Evolutionary conservation across 1,140 invertebrate species (phyloP).

Genomic region (Eurytemora carolleeae): DNA sequence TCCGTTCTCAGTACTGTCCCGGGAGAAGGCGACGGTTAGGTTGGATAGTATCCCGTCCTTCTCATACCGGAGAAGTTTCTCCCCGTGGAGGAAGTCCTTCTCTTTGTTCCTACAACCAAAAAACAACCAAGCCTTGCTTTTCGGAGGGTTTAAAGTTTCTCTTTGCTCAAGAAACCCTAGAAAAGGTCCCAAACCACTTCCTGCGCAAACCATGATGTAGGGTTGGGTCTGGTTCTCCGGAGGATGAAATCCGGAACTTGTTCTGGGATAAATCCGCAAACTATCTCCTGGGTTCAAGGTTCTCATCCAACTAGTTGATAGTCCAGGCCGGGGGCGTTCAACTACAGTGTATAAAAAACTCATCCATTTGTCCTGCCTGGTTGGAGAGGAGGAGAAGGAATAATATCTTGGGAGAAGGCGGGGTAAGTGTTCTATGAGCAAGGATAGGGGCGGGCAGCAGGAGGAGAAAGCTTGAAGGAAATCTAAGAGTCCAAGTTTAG

Average conservation of each 20-base stretch:
- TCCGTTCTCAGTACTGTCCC: conserved; percentile 28
- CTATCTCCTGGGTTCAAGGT: conserved; percentile 6
- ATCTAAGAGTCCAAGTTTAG: conserved; percentile 37
- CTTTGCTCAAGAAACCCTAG: conserved; percentile 30
- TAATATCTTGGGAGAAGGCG: conserved; percentile 51
- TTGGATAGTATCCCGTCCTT: conserved; percentile 31
- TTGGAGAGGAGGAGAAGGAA: conserved; percentile 48
- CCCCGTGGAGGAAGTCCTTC: conserved; percentile 37
- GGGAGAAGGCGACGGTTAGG: conserved; percentile 41
- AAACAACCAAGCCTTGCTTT: conserved; percentile 38
- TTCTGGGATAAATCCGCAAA: too few species aligned
- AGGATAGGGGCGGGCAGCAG: conserved; percentile 39
- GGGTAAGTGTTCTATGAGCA: conserved; percentile 47
- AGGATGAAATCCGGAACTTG: too few species aligned
- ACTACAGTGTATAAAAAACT: conserved; percentile 45
- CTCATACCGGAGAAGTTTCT: too few species aligned
- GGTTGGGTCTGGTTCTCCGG: too few species aligned
- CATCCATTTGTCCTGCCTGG: conserved; percentile 28
- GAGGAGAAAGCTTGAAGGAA: conserved; percentile 40
- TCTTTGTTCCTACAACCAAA: conserved; percentile 48
- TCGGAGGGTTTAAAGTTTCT: conserved; percentile 27
- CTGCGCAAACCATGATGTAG: conserved; percentile 54
- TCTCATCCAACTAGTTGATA: conserved; percentile 43
- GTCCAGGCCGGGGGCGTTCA: conserved; percentile 32
- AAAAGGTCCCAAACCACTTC: conserved; percentile 65